phyloP scores from a whole-genome alignment of 2,797 vertebrate genomes.

The Dermochelys coriacea region DNA sequence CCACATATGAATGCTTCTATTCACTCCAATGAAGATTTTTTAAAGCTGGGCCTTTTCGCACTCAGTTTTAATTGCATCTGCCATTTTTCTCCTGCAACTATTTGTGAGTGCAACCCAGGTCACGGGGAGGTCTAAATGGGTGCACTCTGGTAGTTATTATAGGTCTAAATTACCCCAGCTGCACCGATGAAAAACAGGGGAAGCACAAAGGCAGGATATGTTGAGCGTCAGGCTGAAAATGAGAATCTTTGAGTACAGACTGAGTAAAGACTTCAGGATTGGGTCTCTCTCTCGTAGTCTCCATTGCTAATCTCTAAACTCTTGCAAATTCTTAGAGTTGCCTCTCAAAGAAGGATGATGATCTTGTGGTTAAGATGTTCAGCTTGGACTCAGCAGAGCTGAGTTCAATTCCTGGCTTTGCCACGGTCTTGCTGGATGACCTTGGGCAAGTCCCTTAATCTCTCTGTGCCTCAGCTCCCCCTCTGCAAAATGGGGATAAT shows the following conservation, averaged over 20 bases:
- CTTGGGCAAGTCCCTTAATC: not conserved
- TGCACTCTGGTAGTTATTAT: not conserved
- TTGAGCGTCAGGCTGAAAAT: not conserved
- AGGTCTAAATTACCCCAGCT: not conserved
- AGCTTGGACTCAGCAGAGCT: not conserved
- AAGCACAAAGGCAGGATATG: not conserved
- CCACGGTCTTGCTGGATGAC: not conserved
- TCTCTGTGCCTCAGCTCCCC: not conserved
- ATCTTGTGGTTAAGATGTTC: not conserved
- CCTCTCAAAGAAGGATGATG: not conserved
- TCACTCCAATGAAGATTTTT: not conserved
- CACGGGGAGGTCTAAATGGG: accelerated
- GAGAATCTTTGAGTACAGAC: not conserved
- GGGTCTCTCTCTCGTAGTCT: not conserved
- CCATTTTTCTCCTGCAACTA: not conserved
- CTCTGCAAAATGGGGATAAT: not conserved
- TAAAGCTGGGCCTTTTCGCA: accelerated
- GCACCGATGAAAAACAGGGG: not conserved
- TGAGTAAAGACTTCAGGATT: not conserved
- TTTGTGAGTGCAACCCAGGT: not conserved
- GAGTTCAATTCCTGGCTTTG: not conserved
- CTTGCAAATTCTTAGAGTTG: not conserved
- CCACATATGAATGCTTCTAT: not conserved
- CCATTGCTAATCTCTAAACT: not conserved
- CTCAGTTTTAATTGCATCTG: not conserved